A percentile compares a stretch with the other conserved stretches of the same genome.
These are phyloP conservation scores for Ptychadena robeensis DNA, from an alignment of 2,797 vertebrate genomes.

Conservation along the genomic window DNA sequence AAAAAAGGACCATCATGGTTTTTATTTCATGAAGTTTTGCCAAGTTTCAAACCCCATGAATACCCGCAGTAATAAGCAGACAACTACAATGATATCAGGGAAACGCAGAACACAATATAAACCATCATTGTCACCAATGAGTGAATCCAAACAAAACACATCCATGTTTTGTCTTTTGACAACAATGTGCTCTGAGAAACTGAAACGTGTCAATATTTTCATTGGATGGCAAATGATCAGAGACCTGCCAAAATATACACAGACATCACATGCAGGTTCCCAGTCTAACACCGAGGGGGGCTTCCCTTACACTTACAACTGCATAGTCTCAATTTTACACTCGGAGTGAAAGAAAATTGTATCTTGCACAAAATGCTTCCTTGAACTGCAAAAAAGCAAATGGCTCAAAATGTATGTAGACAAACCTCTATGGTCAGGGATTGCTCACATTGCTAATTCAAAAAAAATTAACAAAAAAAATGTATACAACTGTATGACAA, in stretches of 20 bases:
- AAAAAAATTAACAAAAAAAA: no score
- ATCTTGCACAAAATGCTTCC: neutral
- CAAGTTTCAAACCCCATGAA: neutral
- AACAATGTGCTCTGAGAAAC: constrained; percentile 2
- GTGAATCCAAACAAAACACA: neutral
- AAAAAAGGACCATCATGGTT: neutral
- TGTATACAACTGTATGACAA: no score
- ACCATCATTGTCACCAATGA: neutral
- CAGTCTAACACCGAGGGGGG: neutral
- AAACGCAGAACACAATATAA: neutral
- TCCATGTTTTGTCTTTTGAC: neutral
- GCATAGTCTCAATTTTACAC: neutral
- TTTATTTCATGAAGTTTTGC: neutral
- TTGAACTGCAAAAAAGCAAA: neutral
- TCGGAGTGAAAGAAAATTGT: neutral
- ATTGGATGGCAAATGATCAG: constrained; percentile 38
- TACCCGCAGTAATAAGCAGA: neutral
- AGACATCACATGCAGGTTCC: constrained; percentile 2
- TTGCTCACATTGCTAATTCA: no score
- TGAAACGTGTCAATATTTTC: constrained; percentile 48
- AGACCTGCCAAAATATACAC: neutral
- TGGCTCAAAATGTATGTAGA: no score
- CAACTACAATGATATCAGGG: neutral
- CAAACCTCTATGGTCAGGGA: no score
- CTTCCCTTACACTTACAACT: constrained; percentile 12